Evolutionary conservation across 1,140 invertebrate genomes (phyloP).

Genomic region (Drosophila lacteicornis): DNA sequence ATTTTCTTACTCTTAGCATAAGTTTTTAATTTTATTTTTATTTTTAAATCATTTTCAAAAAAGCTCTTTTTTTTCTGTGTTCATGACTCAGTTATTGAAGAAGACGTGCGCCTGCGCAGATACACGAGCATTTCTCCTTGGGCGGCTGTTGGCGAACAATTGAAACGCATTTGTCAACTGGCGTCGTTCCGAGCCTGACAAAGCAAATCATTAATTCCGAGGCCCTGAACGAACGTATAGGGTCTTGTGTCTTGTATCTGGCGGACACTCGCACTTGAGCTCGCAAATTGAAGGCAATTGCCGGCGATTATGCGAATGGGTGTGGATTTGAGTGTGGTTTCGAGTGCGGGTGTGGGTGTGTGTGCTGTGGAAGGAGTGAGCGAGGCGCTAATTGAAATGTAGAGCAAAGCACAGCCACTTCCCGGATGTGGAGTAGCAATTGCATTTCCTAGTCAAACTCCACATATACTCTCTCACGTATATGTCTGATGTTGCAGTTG

Average conservation of each 20-base stretch:
- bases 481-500: conserved; percentile 11
- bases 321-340: conserved; percentile 20
- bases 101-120: conserved; percentile 36
- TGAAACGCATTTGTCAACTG: conserved; percentile 76
- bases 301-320: conserved; percentile 51
- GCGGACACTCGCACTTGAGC: conserved; percentile 41
- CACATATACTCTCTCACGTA: conserved; percentile 12
- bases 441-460: conserved; percentile 55
- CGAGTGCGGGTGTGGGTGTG: not conserved
- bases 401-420: conserved; percentile 52
- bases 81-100: conserved; percentile 56
- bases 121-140: conserved; percentile 40
- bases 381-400: conserved; percentile 68
- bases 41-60: not conserved
- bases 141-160: conserved; percentile 59
- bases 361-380: conserved; percentile 3
- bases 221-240: conserved; percentile 9
- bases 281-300: conserved; percentile 67
- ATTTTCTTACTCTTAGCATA: too few species aligned
- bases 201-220: conserved; percentile 59
- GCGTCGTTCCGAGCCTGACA: conserved; percentile 38
- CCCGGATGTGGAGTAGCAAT: conserved; percentile 55
- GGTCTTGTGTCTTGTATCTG: conserved; percentile 20
- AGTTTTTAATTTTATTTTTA: too few species aligned
- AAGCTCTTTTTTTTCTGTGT: not conserved